Evolutionary conservation across 2,888 invertebrate genomes (phyloP), one percentile per base, ranked within the genome.

Genomic region (Orchestes rusci): DNA sequence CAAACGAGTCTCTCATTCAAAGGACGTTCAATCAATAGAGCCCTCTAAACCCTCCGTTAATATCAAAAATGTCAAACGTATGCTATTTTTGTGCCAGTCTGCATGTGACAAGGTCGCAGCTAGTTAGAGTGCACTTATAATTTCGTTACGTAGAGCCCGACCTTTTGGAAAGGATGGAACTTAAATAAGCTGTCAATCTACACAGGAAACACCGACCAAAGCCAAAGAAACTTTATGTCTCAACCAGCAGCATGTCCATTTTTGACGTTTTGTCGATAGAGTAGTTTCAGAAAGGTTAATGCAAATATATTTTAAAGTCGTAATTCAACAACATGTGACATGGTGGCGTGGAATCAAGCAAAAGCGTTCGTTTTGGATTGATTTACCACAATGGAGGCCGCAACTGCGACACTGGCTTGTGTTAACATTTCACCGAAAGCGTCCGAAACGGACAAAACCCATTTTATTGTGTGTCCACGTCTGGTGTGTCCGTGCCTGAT

Each of bases 331-430:
- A n/a, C n/a, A n/a, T n/a, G n/a, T n/a, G n/a, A 45, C 38, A 47
- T 46, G 49, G 44, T 31, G 33, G 35, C 31, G 33, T 31, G 59
- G 62, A 59, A 60, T 64, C 63, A 63, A 63, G 64, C 63, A 60
- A 60, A 60, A n/a, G 39, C n/a, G 58, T 59, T 60, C 61, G 60
- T 62, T 64, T 57, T 55, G 58, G 64, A 65, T 64, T 66, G 66
- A 66, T 66, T 65, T 65, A 66, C 62, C 61, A 60, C 59, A 60
- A 56, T 39, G 45, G n/a, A n/a, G n/a, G 23, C 23, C 23, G 43
- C 47, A 43, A 40, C 50, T 45, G 41, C 44, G 45, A 40, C 36
- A 46, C 43, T 47, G 43, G 47, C 48, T 42, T 45, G 39, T 50
- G 50, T 50, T 50, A 50, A 46, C 50, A 50, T 50, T 50, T 50